Evolutionary conservation across 2,797 vertebrate genomes (phyloP).

Genomic region (Labroides dimidiatus): DNA sequence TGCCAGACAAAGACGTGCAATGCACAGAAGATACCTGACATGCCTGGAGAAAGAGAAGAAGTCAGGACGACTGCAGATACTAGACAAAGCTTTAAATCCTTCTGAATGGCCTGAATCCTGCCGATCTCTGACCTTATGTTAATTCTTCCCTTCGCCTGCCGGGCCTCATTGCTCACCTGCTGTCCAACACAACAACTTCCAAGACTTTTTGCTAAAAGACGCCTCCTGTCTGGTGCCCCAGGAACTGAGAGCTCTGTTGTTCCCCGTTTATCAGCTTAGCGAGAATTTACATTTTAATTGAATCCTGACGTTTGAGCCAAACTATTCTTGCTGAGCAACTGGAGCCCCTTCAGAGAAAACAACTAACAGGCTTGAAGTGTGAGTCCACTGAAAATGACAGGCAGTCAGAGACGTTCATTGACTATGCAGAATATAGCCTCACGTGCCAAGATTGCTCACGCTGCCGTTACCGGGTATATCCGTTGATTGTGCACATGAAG

Average conservation of each 20-base stretch:
- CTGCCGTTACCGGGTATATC: slow-evolving; percentile 46
- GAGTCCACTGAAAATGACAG: slow-evolving; percentile 73
- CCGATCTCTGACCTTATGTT: slow-evolving; percentile 48
- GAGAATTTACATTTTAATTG: slow-evolving; percentile 84
- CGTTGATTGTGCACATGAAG: slow-evolving; percentile 13
- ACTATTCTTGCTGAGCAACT: slow-evolving; percentile 67
- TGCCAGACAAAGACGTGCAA: slow-evolving; percentile 47
- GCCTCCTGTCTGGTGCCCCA: slow-evolving; percentile 57
- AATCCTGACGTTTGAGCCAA: slow-evolving; percentile 73
- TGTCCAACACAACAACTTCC: slow-evolving; percentile 40
- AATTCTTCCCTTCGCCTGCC: slow-evolving; percentile 36
- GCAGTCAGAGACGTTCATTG: slow-evolving; percentile 69
- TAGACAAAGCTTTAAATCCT: slow-evolving; percentile 42
- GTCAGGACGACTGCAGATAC: slow-evolving; percentile 31
- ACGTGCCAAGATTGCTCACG: slow-evolving; percentile 62
- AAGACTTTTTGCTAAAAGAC: slow-evolving; percentile 38
- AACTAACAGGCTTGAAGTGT: slow-evolving; percentile 61
- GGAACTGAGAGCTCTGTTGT: slow-evolving; percentile 63
- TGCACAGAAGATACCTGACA: slow-evolving; percentile 26
- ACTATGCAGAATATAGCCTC: slow-evolving; percentile 59
- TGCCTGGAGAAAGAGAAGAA: slow-evolving; percentile 24
- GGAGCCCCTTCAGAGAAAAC: slow-evolving; percentile 60
- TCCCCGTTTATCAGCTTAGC: slow-evolving; percentile 74
- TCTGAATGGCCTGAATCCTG: slow-evolving; percentile 33
- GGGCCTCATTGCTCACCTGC: slow-evolving; percentile 49